Conservation (phyloP, 1,140 invertebrate genomes). For the Drosophila ercepeae region DNA sequence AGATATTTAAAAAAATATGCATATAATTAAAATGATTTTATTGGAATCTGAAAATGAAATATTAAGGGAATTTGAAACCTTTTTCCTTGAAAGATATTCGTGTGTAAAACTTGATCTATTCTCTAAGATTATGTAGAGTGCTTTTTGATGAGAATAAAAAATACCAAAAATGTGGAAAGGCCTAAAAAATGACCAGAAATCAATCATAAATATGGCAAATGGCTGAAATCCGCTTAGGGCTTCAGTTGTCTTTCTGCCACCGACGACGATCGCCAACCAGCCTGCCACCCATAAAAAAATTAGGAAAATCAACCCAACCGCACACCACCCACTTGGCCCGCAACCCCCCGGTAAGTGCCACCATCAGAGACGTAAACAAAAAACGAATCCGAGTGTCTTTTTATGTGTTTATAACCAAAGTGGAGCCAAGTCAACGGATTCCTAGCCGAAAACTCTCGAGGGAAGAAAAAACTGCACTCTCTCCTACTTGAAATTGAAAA, state of each 20-base stretch:
- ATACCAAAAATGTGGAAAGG: constrained; percentile 16
- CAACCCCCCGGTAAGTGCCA: neutral
- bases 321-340: neutral
- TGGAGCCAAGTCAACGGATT: constrained; percentile 1
- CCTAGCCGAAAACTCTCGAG: neutral
- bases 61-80: too few relatives aligned
- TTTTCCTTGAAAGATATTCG: too few relatives aligned
- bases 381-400: constrained; percentile 15
- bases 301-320: neutral
- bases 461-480: neutral
- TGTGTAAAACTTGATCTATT: too few relatives aligned
- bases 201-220: constrained; percentile 22
- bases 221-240: constrained; percentile 19
- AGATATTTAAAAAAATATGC: neutral
- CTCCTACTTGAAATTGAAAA: too few relatives aligned
- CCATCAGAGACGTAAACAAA: constrained; percentile 30
- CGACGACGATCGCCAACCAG: neutral
- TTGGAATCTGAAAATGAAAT: too few relatives aligned
- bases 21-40: too few relatives aligned
- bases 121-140: too few relatives aligned
- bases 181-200: constrained; percentile 23
- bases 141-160: constrained; percentile 4
- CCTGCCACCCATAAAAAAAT: too few relatives aligned
- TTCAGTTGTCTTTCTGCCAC: constrained; percentile 5
- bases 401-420: constrained; percentile 20